Percentiles rank a stretch among this genome's conserved stretches.
Evolutionary conservation across 1,140 invertebrate genomes (phyloP).

Genomic region (Helicorthomorpha holstii): DNA sequence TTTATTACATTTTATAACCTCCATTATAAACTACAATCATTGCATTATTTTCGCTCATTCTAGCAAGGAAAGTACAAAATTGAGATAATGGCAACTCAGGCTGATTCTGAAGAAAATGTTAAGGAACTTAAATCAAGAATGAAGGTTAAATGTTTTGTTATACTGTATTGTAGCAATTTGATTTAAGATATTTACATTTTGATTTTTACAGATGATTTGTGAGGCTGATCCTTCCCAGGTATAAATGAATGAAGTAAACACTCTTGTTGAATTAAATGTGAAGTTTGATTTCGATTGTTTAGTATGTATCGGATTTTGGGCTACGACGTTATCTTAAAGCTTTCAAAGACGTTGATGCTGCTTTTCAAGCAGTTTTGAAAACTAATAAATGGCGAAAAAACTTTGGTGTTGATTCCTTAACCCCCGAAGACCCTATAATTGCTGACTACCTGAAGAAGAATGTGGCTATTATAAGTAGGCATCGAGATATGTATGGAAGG

Average conservation of each 20-base stretch:
- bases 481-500: constrained; percentile 46
- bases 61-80: neutral
- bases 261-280: too few species aligned
- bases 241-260: too few species aligned
- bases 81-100: neutral
- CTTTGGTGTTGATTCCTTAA: constrained; percentile 41
- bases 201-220: constrained; percentile 32
- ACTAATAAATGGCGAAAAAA: constrained; percentile 57
- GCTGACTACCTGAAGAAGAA: constrained; percentile 36
- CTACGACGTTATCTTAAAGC: constrained; percentile 37
- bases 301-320: constrained; percentile 15
- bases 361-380: constrained; percentile 54
- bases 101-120: neutral
- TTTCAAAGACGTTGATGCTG: constrained; percentile 46
- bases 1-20: too few species aligned
- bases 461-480: constrained; percentile 45
- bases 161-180: neutral
- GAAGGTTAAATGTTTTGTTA: neutral
- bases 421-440: constrained; percentile 37
- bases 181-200: neutral
- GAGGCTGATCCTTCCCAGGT: constrained; percentile 44
- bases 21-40: too few species aligned
- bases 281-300: too few species aligned
- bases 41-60: too few species aligned
- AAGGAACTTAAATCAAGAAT: constrained; percentile 3